A percentile compares a stretch with the other conserved stretches of the same genome.
phyloP scores from a whole-genome alignment of 2,888 invertebrate genomes.

The Athalia cordata region DNA sequence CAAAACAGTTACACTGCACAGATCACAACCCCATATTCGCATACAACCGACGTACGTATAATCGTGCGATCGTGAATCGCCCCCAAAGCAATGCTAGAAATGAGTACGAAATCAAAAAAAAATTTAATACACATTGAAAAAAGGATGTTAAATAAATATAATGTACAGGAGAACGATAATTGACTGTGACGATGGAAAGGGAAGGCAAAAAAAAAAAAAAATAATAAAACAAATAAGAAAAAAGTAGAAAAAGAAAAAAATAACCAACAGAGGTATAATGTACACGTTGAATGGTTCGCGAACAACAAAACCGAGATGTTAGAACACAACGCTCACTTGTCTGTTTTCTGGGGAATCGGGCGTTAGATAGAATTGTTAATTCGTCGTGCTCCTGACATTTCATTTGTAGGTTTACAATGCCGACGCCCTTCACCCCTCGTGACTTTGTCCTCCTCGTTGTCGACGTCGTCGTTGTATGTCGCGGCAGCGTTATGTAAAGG shows the following conservation, averaged over 20 bases:
- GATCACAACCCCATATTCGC: not conserved
- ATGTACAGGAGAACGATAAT: not conserved
- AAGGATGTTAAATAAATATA: not conserved
- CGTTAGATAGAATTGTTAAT: slow-evolving; percentile 70
- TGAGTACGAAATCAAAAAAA: too few species aligned
- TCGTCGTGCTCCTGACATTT: slow-evolving; percentile 69
- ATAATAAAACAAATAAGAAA: too few species aligned
- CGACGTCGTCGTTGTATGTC: not conserved
- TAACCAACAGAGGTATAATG: too few species aligned
- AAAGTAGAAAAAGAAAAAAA: not conserved
- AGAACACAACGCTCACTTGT: slow-evolving; percentile 52
- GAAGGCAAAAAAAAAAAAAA: not conserved
- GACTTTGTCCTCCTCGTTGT: not conserved
- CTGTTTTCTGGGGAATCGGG: slow-evolving; percentile 58
- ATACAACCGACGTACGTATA: too few species aligned
- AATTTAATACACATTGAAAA: not conserved
- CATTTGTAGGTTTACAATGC: slow-evolving; percentile 65
- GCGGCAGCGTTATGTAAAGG: not conserved
- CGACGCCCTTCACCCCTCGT: slow-evolving; percentile 17
- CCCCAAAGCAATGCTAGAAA: too few species aligned
- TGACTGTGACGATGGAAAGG: not conserved
- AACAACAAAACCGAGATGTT: slow-evolving; percentile 30
- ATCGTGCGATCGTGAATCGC: too few species aligned
- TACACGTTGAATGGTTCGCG: slow-evolving; percentile 5
- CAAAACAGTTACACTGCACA: slow-evolving; percentile 3